Evolutionary conservation across 2,113 vertebrate species (phyloP), one percentile per base, ranked within the genome.

Genomic region (Piaya cayana): DNA sequence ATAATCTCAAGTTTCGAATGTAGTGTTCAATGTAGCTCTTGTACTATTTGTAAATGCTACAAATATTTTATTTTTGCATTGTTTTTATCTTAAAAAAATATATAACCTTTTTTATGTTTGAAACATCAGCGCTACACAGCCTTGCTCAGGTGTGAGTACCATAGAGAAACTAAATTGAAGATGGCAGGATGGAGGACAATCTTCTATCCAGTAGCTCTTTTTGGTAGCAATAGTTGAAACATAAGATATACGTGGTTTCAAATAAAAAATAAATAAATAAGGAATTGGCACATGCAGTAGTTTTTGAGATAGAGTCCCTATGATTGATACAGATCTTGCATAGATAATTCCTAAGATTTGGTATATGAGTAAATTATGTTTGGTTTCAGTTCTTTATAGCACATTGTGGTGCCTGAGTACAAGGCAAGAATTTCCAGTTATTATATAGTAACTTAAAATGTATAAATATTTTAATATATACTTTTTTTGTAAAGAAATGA

Each of bases 401-500:
- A 92, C 81, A 52, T 58, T 64, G 90, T 72, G 82, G 71, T 95
- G 89, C 82, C 86, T 77, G 96, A 95, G 82, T 82, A 62, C 58
- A 86, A 93, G 95, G 83, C 69, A 71, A 86, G 94, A 82, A 68
- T 58, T 96, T 97, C 96, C 96, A 96, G 90, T 97, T 96, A 97
- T 93, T 95, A 93, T 96, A 95, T 96, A 93, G 86, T 98, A 98
- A 98, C 97, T 98, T 98, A 97, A 98, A 98, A 87, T 97, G 96
- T 97, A 98, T 96, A 98, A 97, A 97, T 98, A 98, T 98, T 98
- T 98, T 98, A 98, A 98, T 98, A 98, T 98, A 98, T 98, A 96
- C 95, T 37, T 94, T 96, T 98, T 98, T 98, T 98, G 97, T 98
- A 98, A 98, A 98, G 93, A 98, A 97, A 92, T 93, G 90, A 97